Conservation (phyloP, 2,113 vertebrate genomes). For the Zeus faber region DNA sequence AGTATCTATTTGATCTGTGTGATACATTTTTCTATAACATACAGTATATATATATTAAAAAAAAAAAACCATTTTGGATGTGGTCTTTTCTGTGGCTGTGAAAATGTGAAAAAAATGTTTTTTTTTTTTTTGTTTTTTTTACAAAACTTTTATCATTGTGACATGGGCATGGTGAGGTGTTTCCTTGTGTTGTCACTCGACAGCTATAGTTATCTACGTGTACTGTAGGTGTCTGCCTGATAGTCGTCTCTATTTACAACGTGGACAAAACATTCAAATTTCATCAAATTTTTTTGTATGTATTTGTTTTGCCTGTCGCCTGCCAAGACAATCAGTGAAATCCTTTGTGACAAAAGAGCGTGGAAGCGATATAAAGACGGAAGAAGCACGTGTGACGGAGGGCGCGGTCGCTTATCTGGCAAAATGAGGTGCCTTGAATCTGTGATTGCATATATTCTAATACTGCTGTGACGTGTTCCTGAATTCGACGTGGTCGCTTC, state of each 20-base stretch:
- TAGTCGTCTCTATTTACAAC: too few relatives aligned
- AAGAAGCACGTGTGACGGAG: not conserved
- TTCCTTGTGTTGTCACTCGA: too few relatives aligned
- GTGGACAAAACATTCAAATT: too few relatives aligned
- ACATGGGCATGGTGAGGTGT: too few relatives aligned
- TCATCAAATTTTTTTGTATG: not conserved
- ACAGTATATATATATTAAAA: too few relatives aligned
- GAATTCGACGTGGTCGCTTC: too few relatives aligned
- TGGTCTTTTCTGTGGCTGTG: not conserved
- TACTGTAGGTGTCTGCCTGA: too few relatives aligned
- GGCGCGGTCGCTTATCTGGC: not conserved
- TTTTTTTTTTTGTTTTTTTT: too few relatives aligned
- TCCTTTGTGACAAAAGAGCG: constrained; percentile 1
- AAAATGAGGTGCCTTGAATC: not conserved
- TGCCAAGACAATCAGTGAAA: constrained; percentile 7
- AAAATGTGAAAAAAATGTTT: not conserved
- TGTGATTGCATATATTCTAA: not conserved
- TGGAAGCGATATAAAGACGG: constrained; percentile 1
- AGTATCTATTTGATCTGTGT: constrained; percentile 13
- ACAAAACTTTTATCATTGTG: too few relatives aligned
- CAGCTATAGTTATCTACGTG: too few relatives aligned
- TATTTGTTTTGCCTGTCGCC: constrained; percentile 4
- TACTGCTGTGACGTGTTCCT: not conserved
- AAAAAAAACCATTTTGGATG: too few relatives aligned
- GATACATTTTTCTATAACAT: constrained; percentile 5